These are phyloP conservation scores for Sebastes vulpes DNA, from an alignment of 2,797 vertebrate species.

Conservation along the genomic window DNA sequence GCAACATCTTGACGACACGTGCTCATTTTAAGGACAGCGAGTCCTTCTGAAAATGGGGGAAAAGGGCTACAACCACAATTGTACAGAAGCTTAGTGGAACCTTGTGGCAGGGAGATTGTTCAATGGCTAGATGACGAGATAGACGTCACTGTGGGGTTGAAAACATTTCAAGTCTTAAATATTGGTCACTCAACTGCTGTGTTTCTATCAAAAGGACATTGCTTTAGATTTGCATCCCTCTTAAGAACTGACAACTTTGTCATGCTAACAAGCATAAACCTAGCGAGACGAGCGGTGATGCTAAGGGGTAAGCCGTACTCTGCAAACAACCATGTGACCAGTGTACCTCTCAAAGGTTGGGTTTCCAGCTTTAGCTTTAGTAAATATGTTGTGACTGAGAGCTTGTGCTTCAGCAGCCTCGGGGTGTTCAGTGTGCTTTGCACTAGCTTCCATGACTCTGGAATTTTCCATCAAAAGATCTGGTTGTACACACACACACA, in stretches of 20 bases:
- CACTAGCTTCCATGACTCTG: slow-evolving; percentile 20
- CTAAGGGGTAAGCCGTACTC: neutral
- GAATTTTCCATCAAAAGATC: slow-evolving; percentile 60
- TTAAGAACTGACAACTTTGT: neutral
- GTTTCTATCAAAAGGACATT: neutral
- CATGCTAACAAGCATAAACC: too few species aligned
- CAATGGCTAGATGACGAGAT: neutral
- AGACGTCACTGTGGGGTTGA: neutral
- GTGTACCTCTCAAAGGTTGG: neutral
- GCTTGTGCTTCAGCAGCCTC: neutral
- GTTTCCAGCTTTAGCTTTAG: slow-evolving; percentile 14
- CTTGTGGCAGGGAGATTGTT: neutral
- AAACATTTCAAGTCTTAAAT: neutral
- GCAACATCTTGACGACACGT: neutral
- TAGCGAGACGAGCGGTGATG: neutral
- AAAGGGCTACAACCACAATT: neutral
- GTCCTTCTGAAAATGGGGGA: slow-evolving; percentile 23
- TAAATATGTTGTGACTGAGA: slow-evolving; percentile 31
- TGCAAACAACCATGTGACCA: neutral
- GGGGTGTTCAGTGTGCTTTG: slow-evolving; percentile 13
- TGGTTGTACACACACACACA: neutral
- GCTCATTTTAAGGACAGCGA: slow-evolving; percentile 2
- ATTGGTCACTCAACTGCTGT: neutral
- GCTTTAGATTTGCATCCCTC: neutral
- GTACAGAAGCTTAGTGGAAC: neutral